Conservation (phyloP, 2,797 vertebrate species). For the Remorina albescens region DNA sequence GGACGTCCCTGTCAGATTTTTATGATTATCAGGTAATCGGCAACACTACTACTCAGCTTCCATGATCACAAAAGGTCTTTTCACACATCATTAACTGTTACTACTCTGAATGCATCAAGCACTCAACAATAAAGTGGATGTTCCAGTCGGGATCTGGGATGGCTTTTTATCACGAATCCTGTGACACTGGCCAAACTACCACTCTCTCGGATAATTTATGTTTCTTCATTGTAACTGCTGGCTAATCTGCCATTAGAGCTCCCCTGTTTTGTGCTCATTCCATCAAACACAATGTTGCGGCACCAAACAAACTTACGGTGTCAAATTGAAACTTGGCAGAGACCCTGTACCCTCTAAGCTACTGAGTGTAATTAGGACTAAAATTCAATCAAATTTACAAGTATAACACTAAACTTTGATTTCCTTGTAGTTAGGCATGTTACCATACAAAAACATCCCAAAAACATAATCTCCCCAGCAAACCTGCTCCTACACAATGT, state of each 20-base stretch:
- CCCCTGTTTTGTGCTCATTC: background rate
- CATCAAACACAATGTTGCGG: conserved; percentile 3
- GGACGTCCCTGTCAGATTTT: conserved; percentile 26
- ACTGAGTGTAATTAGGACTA: conserved; percentile 2
- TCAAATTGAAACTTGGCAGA: conserved; percentile 4
- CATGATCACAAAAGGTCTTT: conserved; percentile 44
- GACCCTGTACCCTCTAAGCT: background rate
- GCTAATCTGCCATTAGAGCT: conserved; percentile 11
- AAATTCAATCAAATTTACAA: conserved; percentile 31
- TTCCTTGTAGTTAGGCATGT: background rate
- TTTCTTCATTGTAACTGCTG: conserved; percentile 14
- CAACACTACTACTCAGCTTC: conserved; percentile 26
- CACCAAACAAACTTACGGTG: background rate
- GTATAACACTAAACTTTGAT: background rate
- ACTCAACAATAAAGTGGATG: conserved; percentile 26
- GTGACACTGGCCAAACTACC: conserved; percentile 24
- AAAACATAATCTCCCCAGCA: too few relatives aligned
- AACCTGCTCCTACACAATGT: too few relatives aligned
- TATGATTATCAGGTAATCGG: conserved; percentile 27
- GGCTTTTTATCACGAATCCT: conserved; percentile 38
- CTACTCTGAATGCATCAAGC: conserved; percentile 23
- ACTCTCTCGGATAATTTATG: conserved; percentile 22
- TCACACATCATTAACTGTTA: conserved; percentile 40
- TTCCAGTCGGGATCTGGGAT: conserved; percentile 15
- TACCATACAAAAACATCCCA: too few relatives aligned